Base-by-base conservation (phyloP, 2,797 vertebrate species). In the Semaprochilodus insignis region DNA sequence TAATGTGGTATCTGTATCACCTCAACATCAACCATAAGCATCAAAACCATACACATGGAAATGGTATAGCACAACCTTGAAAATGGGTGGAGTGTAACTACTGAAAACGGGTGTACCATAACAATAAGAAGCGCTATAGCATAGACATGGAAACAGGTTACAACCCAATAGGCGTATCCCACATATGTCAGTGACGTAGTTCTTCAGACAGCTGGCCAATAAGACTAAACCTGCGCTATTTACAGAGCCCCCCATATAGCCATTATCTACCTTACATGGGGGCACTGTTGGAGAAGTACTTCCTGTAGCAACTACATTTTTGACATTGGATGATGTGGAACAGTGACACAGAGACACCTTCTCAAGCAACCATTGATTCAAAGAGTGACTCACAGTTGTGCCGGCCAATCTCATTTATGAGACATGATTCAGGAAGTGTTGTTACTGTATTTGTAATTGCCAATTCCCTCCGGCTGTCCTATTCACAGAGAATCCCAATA, bases 251-350 rank as follows among this genome's bases (percentile, higher is more conserved):
- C 40, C 8, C 40, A 31, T 4, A 44, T 4, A 6, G 40, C 5
- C 40, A 6, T 2, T 44, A 44, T 44, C 40, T 44, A 44, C 8
- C 40, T 44, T 2, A 6, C 0, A 44, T 44, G 8, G 40, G 40
- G 40, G 40, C 1, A 4, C 40, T 44, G 40, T 7, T 59, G 19
- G n/a, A 23, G 8, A n/a, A n/a, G 6, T 11, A 2, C 19, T 7
- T 17, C 55, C 55, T 21, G 55, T 19, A 16, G n/a, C 7, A 60
- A 60, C 44, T 48, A 13, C 44, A 2, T 48, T 0, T 60, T 60
- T 52, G 70, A 27, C 55, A 40, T 31, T 54, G 77, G 52, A 77
- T 74, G 80, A 63, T 77, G 79, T 70, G 66, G 83, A 75, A 89
- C 85, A 85, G 82, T 62, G 48, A 31, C 57, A 74, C 62, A 31